These are phyloP conservation scores for Albula glossodonta DNA, from an alignment of 2,113 vertebrate species.

Conservation along the genomic window DNA sequence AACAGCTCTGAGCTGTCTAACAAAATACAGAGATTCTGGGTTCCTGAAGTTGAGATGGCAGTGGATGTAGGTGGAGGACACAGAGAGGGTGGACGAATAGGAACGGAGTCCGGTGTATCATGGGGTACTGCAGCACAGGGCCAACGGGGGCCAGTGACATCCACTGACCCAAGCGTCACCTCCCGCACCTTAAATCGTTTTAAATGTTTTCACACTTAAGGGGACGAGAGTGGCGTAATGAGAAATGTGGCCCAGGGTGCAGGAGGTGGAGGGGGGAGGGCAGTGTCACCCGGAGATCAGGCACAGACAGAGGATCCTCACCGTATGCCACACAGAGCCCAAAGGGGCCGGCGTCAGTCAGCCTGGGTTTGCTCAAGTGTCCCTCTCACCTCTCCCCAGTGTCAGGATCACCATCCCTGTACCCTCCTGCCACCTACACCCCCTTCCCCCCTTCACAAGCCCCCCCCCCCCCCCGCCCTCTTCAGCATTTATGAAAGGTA, in stretches of 20 bases:
- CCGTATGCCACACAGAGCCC: not conserved
- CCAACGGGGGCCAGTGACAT: not conserved
- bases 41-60: not conserved
- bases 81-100: too few relatives aligned
- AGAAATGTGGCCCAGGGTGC: slow-evolving; percentile 32
- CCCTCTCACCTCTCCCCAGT: not conserved
- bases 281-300: slow-evolving; percentile 27
- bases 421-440: not conserved
- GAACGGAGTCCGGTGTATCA: too few relatives aligned
- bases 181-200: slow-evolving; percentile 4
- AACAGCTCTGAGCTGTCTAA: not conserved
- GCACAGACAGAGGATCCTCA: not conserved
- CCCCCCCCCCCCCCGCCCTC: not conserved
- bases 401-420: not conserved
- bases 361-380: not conserved
- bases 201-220: slow-evolving; percentile 22
- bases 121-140: not conserved
- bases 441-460: not conserved
- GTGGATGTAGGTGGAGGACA: too few relatives aligned
- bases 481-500: not conserved
- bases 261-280: slow-evolving; percentile 13
- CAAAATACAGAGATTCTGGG: not conserved
- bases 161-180: not conserved
- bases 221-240: not conserved
- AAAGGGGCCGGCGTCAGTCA: not conserved